Base-by-base conservation (phyloP, 2,113 vertebrate species). In the Melospiza georgiana region DNA sequence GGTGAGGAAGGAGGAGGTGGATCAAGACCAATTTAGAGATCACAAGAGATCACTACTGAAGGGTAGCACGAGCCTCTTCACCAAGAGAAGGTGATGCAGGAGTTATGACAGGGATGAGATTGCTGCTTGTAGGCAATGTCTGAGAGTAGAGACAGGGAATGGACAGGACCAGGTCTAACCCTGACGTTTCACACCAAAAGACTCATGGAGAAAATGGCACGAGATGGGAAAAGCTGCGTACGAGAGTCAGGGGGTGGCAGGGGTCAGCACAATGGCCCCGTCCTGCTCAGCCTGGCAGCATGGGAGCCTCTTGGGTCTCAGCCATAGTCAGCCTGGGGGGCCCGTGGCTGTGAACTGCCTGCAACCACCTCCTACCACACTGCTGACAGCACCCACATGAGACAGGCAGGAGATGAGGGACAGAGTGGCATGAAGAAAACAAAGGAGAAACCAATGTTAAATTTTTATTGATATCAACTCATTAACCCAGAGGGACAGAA, bases 381-480 rank as follows among this genome's bases (percentile, higher is more conserved):
- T 1, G 2, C 66, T 93, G 86, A 63, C 23, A 74, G 83, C 25
- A 88, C 58, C 49, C 13, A 1, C 2, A 1, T 69, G 75, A 95
- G 86, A 95, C 52, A 93, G 69, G 54, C 49, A 89, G 62, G 58
- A 81, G 76, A 86, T 94, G 95, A 93, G 37, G 31, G 75, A 95
- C 11, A 94, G 67, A 95, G 73, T 5, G 10, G 71, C 67, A 93
- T 92, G 90, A 87, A 85, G 68, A 95, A 96, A 89, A 91, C 61
- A 78, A 94, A 95, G 88, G 75, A 93, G 91, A 93, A 95, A 95
- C 87, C 85, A 81, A 95, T 84, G 91, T 88, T 75, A 87, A 44
- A 41, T 12, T 84, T 94, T 96, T 95, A 96, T 96, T 95, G 80
- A 96, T 44, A 94, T 18, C 48, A 81, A 93, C 84, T 95, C 84